Percentiles rank a stretch among this genome's conserved stretches.
These are phyloP conservation scores for Saccostrea glomerata DNA, from an alignment of 1,140 invertebrate genomes.

Conservation along the genomic window DNA sequence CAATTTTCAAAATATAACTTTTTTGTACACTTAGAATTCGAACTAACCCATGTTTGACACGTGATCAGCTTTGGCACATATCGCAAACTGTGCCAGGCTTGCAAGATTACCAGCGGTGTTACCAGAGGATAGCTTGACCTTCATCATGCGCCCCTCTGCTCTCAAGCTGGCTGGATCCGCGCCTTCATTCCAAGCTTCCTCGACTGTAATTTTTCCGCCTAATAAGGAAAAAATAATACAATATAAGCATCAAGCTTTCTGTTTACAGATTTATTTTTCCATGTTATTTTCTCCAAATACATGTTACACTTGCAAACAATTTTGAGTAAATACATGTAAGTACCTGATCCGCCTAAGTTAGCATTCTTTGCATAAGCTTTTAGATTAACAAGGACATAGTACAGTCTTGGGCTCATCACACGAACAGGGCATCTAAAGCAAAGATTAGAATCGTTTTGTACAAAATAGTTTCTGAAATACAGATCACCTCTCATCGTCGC, in stretches of 20 bases:
- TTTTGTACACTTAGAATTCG: not conserved
- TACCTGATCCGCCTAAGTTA: not conserved
- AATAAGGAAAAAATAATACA: not conserved
- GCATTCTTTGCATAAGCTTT: slow-evolving; percentile 5
- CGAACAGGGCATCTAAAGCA: slow-evolving; percentile 57
- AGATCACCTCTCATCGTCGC: too few relatives aligned
- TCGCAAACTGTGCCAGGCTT: slow-evolving; percentile 57
- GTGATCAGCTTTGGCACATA: slow-evolving; percentile 66
- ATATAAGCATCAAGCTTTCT: not conserved
- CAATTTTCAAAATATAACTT: too few relatives aligned
- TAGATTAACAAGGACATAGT: slow-evolving; percentile 58
- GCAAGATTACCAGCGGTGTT: slow-evolving; percentile 40
- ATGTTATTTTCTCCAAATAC: too few relatives aligned
- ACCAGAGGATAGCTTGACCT: slow-evolving; percentile 45
- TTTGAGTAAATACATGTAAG: not conserved
- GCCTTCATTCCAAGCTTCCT: slow-evolving; percentile 65
- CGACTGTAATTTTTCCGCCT: slow-evolving; percentile 59
- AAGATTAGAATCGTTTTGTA: not conserved
- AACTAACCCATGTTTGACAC: slow-evolving; percentile 61
- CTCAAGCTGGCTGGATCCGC: slow-evolving; percentile 52
- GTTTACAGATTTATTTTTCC: too few relatives aligned
- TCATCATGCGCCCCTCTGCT: slow-evolving; percentile 62
- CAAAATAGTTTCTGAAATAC: not conserved
- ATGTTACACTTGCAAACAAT: too few relatives aligned
- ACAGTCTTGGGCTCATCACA: slow-evolving; percentile 64